Evolutionary conservation across 2,113 vertebrate genomes (phyloP), one percentile per base, ranked within the genome.

Genomic region (Neolamprologus ventralis): DNA sequence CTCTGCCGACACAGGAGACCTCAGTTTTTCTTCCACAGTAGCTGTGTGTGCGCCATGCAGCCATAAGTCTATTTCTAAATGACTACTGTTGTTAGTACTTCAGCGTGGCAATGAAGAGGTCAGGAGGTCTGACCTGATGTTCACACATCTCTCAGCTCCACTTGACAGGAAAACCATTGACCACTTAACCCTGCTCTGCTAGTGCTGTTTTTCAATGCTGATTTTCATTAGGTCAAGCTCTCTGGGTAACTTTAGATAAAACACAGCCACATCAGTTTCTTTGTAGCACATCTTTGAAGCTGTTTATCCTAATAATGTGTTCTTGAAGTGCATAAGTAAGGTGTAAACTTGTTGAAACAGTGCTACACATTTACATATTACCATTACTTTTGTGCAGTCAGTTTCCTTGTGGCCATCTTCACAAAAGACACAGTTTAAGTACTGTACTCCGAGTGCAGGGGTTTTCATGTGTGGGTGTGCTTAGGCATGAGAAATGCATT

Each of bases 141-240:
- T 93, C 60, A 78, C 81, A 65, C 51, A 3, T 91, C 88, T 87
- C 88, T 87, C 88, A 87, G 81, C 75, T 91, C 88, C 91, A 88
- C 88, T 93, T 92, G 82, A 91, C 78, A 90, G 37, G 82, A 71
- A 90, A 88, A 82, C 85, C 73, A 89, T 7, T 87, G 91, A 89
- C 92, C 94, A 93, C 93, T 95, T 95, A 91, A 92, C 92, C 89
- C 85, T 14, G 68, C 83, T 82, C 84, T 14, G 9, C 83, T 23
- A 82, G 14, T 28, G 31, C 51, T n/a, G 28, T 40, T 81, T 85
- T 55, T 80, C 68, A 40, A 12, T 57, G 68, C 31, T 58, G 54
- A 80, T 80, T 60, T 51, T 85, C 55, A 81, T 2, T n/a, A 57
- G 75, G 42, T 79, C 75, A 54, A 71, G n/a, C 73, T 54, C 73